A percentile compares a stretch with the other conserved stretches of the same genome.
phyloP scores from a whole-genome alignment of 2,113 vertebrate species.

The Callionymus lyra region DNA sequence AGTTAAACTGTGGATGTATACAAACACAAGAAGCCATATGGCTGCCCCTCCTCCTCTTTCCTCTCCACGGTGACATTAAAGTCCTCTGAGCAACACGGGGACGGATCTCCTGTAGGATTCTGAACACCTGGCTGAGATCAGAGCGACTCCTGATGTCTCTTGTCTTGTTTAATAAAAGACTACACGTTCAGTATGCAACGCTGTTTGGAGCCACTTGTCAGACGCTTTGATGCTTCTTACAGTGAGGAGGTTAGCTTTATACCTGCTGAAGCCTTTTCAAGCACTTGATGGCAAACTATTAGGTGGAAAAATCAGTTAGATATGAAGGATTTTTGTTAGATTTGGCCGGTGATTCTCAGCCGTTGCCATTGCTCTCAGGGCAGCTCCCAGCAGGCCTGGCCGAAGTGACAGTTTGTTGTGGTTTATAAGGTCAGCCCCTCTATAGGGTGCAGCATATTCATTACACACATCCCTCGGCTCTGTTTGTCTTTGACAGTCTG shows the following conservation, averaged over 20 bases:
- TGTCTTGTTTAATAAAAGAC: slow-evolving; percentile 40
- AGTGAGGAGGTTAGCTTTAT: no score
- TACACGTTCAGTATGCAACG: slow-evolving; percentile 23
- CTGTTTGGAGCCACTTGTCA: slow-evolving; percentile 6
- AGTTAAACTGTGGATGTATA: slow-evolving; percentile 72
- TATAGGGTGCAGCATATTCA: slow-evolving; percentile 67
- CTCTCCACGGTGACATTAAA: slow-evolving; percentile 61
- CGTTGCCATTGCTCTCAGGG: slow-evolving; percentile 59
- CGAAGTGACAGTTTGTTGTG: slow-evolving; percentile 56
- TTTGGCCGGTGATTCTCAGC: slow-evolving; percentile 29
- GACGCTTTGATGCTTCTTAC: background rate
- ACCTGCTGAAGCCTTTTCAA: background rate
- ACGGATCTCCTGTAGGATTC: slow-evolving; percentile 49
- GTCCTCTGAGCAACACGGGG: slow-evolving; percentile 43
- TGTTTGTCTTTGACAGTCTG: slow-evolving; percentile 65
- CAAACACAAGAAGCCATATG: slow-evolving; percentile 77
- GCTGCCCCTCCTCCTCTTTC: slow-evolving; percentile 24
- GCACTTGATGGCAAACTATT: no score
- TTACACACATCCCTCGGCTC: slow-evolving; percentile 57
- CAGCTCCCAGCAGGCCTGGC: slow-evolving; percentile 55
- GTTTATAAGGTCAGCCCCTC: slow-evolving; percentile 66
- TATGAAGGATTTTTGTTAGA: slow-evolving; percentile 2
- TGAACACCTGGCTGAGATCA: slow-evolving; percentile 46
- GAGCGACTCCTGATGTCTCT: slow-evolving; percentile 31
- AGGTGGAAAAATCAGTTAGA: no score